phyloP scores from a whole-genome alignment of 1,140 invertebrate genomes.

The Ephestia elutella region DNA sequence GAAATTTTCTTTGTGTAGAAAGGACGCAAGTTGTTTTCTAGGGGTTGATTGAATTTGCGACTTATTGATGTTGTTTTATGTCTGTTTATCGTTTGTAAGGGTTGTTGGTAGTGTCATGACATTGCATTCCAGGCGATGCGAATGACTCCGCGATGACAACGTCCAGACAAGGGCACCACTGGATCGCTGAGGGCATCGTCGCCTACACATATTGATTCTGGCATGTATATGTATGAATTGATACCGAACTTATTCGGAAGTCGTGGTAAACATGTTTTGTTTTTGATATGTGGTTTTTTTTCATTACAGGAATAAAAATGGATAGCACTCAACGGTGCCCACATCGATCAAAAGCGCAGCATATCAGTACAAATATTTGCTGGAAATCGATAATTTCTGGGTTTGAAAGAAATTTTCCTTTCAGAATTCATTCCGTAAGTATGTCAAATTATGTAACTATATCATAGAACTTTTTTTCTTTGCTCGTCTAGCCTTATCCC shows the following conservation, averaged over 20 bases:
- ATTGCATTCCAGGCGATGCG: slow-evolving; percentile 67
- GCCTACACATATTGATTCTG: slow-evolving; percentile 18
- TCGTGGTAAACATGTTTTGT: neutral
- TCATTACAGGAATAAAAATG: no score
- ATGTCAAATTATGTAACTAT: no score
- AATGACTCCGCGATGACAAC: slow-evolving; percentile 67
- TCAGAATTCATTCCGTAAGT: no score
- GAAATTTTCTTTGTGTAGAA: slow-evolving; percentile 5
- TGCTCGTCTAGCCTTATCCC: no score
- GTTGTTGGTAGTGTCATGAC: slow-evolving; percentile 53
- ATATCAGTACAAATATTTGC: no score
- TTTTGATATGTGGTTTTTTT: neutral
- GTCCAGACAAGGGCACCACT: slow-evolving; percentile 68
- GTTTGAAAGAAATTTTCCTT: no score
- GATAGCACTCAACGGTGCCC: no score
- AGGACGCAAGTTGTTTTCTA: slow-evolving; percentile 20
- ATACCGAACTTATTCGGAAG: neutral
- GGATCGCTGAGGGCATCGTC: slow-evolving; percentile 41
- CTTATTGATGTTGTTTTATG: neutral
- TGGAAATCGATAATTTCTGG: no score
- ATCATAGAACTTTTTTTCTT: no score
- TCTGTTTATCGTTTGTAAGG: slow-evolving; percentile 23
- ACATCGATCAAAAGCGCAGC: no score
- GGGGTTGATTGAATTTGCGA: slow-evolving; percentile 1
- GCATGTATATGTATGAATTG: slow-evolving; percentile 2